Evolutionary conservation across 2,888 invertebrate genomes (phyloP).

Genomic region (Eupithecia tripunctaria): DNA sequence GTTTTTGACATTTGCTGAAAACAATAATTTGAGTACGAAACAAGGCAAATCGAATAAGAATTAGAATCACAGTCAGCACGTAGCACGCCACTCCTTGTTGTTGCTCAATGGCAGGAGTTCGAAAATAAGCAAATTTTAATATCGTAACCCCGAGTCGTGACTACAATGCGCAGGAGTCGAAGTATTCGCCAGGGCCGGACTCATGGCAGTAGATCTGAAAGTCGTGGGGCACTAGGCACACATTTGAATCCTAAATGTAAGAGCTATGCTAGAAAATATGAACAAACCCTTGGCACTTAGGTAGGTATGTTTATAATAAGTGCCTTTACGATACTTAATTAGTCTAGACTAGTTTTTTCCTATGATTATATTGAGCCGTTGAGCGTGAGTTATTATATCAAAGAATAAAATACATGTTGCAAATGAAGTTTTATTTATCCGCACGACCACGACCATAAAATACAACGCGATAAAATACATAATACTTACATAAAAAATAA

Average conservation of each 20-base stretch:
- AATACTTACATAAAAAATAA: no score
- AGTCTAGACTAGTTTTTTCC: no score
- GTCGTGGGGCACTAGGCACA: not conserved
- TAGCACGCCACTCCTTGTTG: constrained; percentile 61
- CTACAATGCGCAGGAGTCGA: constrained; percentile 50
- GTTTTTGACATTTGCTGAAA: not conserved
- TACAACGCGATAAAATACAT: not conserved
- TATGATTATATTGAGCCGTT: no score
- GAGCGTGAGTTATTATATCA: not conserved
- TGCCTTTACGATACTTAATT: no score
- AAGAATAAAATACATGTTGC: not conserved
- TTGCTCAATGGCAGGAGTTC: constrained; percentile 65
- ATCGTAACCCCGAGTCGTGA: constrained; percentile 71
- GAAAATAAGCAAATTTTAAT: constrained; percentile 75
- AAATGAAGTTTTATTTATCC: not conserved
- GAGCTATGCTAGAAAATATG: not conserved
- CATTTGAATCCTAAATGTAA: not conserved
- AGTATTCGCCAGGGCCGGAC: constrained; percentile 28
- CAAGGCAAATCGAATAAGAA: no score
- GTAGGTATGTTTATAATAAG: not conserved
- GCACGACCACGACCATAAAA: not conserved
- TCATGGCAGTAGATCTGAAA: not conserved
- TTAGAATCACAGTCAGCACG: constrained; percentile 18
- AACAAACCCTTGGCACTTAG: not conserved
- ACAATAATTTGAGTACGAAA: constrained; percentile 9